These are phyloP conservation scores for Hesperia comma DNA, from an alignment of 2,888 invertebrate species.

Conservation along the genomic window DNA sequence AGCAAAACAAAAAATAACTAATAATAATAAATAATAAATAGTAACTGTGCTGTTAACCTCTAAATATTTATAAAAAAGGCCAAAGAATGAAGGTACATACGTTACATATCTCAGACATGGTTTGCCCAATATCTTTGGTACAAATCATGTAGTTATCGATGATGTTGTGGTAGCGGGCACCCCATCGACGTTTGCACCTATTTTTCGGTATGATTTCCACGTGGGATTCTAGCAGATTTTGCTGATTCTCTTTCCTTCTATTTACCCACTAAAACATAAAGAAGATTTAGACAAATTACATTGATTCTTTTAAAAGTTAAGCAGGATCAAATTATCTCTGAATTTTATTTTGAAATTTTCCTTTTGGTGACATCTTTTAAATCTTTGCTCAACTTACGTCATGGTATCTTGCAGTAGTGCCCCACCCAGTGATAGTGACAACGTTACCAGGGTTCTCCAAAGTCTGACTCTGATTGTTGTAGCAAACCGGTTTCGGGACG, in stretches of 20 bases:
- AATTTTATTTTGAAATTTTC: no score
- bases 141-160: constrained; percentile 79
- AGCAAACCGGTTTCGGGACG: constrained; percentile 67
- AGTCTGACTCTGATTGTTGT: constrained; percentile 69
- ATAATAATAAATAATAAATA: no score
- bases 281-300: not conserved
- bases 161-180: constrained; percentile 67
- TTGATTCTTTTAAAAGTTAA: no score
- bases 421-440: constrained; percentile 70
- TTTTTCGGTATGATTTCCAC: constrained; percentile 68
- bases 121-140: constrained; percentile 69
- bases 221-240: constrained; percentile 59
- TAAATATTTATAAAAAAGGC: no score
- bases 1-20: no score
- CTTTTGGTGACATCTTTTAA: no score
- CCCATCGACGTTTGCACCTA: constrained; percentile 73
- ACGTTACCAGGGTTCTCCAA: constrained; percentile 67
- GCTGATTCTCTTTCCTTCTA: constrained; percentile 61
- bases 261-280: constrained; percentile 62
- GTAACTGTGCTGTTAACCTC: no score
- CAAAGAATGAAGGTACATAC: constrained; percentile 55
- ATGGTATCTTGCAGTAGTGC: constrained; percentile 64
- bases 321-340: no score
- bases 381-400: constrained; percentile 61
- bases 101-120: constrained; percentile 76